phyloP scores from a whole-genome alignment of 2,797 vertebrate species.

The Pyrrhura leucotis region DNA sequence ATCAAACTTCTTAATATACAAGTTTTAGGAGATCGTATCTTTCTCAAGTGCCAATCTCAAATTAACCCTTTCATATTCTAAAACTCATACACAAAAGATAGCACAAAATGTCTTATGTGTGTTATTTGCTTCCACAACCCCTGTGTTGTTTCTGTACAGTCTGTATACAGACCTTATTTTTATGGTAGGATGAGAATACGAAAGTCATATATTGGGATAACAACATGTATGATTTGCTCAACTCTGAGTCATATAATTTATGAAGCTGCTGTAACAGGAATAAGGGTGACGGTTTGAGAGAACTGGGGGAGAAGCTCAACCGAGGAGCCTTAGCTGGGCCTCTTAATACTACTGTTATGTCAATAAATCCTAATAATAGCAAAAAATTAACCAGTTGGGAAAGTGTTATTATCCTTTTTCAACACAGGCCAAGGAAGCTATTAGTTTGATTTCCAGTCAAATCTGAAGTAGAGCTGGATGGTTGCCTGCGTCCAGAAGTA shows the following conservation, averaged over 20 bases:
- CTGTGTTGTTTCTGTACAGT: neutral
- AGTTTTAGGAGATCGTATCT: neutral
- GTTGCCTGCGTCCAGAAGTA: neutral
- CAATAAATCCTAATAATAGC: conserved; percentile 3
- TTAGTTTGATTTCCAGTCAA: neutral
- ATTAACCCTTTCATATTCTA: neutral
- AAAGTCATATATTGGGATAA: neutral
- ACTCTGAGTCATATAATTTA: neutral
- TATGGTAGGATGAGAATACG: neutral
- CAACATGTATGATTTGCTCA: neutral
- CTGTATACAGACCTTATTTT: neutral
- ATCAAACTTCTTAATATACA: neutral
- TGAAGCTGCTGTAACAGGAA: neutral
- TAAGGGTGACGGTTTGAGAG: neutral
- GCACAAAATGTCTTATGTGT: rapidly evolving
- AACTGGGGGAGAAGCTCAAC: neutral
- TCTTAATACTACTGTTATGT: neutral
- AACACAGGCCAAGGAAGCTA: neutral
- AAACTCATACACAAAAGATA: neutral
- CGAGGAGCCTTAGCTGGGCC: neutral
- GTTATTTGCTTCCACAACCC: neutral
- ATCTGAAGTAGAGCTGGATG: neutral
- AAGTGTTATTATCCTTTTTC: neutral
- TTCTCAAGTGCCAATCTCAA: neutral
- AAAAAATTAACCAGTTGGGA: neutral